Percentiles rank a stretch among this genome's conserved stretches.
Conservation (phyloP, 1,140 invertebrate species). For the Cydia pomonella region DNA sequence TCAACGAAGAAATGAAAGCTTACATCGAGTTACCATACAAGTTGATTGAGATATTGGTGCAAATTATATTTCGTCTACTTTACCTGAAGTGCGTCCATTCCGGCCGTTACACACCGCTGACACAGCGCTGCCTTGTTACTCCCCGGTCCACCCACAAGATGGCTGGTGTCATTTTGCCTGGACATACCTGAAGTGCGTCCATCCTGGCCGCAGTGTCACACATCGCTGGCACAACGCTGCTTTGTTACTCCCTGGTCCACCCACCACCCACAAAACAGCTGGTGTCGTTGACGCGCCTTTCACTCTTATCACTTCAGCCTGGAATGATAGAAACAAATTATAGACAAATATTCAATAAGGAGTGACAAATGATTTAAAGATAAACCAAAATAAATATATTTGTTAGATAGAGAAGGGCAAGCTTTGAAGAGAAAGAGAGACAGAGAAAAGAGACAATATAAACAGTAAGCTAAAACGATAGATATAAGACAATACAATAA, state of each 20-base stretch:
- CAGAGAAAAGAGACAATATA: neutral
- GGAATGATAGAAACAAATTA: constrained; percentile 37
- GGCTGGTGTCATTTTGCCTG: constrained; percentile 68
- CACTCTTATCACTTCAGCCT: constrained; percentile 72
- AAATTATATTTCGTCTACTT: too few species aligned
- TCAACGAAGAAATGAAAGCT: too few species aligned
- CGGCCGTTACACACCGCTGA: constrained; percentile 83
- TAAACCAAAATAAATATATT: neutral
- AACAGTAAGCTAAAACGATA: too few species aligned
- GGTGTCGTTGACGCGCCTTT: constrained; percentile 72
- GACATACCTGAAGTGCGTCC: constrained; percentile 85
- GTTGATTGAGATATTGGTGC: too few species aligned
- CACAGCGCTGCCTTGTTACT: constrained; percentile 89
- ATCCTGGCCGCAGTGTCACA: constrained; percentile 84
- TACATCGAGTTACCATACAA: too few species aligned
- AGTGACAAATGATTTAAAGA: too few species aligned
- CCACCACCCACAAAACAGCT: constrained; percentile 89
- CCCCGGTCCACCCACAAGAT: constrained; percentile 91
- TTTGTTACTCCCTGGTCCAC: constrained; percentile 91
- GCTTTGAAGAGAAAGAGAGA: too few species aligned
- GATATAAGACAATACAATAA: too few species aligned
- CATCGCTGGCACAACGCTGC: constrained; percentile 86
- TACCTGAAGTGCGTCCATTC: constrained; percentile 84
- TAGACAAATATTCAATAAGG: neutral
- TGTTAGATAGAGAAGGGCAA: neutral